Conservation (phyloP, 2,888 invertebrate genomes). For the Therioaphis trifolii region DNA sequence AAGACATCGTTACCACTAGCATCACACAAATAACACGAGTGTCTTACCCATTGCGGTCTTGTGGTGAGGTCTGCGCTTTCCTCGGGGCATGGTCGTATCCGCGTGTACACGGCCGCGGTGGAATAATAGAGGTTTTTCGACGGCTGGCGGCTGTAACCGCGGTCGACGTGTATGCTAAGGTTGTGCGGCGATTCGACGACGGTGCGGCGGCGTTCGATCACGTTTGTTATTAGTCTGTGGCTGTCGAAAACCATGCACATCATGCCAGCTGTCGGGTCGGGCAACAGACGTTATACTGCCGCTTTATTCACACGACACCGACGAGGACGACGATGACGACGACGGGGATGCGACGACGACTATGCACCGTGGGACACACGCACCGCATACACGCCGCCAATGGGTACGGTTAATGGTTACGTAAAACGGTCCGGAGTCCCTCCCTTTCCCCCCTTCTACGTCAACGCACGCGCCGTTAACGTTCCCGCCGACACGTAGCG, state of each 20-base stretch:
- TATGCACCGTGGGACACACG: no score
- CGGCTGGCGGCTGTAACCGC: slow-evolving; percentile 5
- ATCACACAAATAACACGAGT: no score
- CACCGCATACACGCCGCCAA: no score
- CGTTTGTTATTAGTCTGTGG: slow-evolving; percentile 21
- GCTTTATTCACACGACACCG: no score
- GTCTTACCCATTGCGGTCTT: slow-evolving; percentile 44
- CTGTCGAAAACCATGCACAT: slow-evolving; percentile 56
- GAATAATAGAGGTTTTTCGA: slow-evolving; percentile 20
- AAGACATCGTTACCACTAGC: no score
- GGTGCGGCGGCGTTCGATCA: slow-evolving; percentile 33
- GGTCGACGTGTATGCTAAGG: slow-evolving; percentile 1
- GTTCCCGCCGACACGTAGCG: no score
- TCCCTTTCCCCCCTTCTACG: no score
- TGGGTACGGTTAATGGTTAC: no score
- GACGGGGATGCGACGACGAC: no score
- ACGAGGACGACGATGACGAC: no score
- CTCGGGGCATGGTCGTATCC: slow-evolving; percentile 58
- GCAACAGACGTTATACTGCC: slow-evolving; percentile 51
- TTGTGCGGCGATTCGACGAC: background rate
- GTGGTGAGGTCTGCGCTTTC: slow-evolving; percentile 52
- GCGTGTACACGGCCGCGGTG: slow-evolving; percentile 19
- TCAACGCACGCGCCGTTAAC: no score
- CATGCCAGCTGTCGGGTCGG: slow-evolving; percentile 49
- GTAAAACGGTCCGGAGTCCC: no score